Base-by-base conservation (phyloP, 2,888 invertebrate genomes). In the Axea sp. region DNA sequence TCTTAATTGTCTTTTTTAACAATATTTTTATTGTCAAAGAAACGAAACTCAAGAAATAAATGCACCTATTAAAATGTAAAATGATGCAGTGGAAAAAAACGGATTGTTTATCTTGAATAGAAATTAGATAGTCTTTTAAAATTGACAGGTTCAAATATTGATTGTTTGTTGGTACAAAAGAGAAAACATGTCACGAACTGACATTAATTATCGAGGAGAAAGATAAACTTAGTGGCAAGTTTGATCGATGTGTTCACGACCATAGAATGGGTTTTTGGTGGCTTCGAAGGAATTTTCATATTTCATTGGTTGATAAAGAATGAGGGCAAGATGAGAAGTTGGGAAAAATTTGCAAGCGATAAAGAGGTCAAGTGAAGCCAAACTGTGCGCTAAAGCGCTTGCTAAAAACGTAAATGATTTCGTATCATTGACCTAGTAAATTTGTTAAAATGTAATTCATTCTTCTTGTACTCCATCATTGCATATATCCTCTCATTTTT, bases 381-480 rank as follows among this genome's bases (percentile, higher is more conserved):
- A 33, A 33, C 14, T 33, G 15, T 35, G 51, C 49, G 31, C 33
- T 19, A 51, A 51, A 51, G 14, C 35, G 12, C n/a, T 8, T 7
- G 35, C 14, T 51, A 14, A 33, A 35, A 51, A 51, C 35, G 51
- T 35, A 51, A 51, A 51, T 51, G 51, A 51, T 51, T 51, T 51
- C 35, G 51, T 35, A 24, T 51, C 51, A 35, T 24, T 24, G 51
- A 51, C 35, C 51, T 24, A 35, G 22, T 51, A 35, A 51, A n/a
- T n/a, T n/a, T n/a, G n/a, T n/a, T n/a, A n/a, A n/a, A n/a, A n/a
- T n/a, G n/a, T n/a, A n/a, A n/a, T n/a, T n/a, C n/a, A n/a, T n/a
- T n/a, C n/a, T n/a, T n/a, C n/a, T n/a, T n/a, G n/a, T n/a, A n/a
- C n/a, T n/a, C n/a, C n/a, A n/a, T n/a, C n/a, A n/a, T n/a, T n/a